Conservation (phyloP, 2,888 invertebrate genomes). For the Tolmerus cingulatus region DNA sequence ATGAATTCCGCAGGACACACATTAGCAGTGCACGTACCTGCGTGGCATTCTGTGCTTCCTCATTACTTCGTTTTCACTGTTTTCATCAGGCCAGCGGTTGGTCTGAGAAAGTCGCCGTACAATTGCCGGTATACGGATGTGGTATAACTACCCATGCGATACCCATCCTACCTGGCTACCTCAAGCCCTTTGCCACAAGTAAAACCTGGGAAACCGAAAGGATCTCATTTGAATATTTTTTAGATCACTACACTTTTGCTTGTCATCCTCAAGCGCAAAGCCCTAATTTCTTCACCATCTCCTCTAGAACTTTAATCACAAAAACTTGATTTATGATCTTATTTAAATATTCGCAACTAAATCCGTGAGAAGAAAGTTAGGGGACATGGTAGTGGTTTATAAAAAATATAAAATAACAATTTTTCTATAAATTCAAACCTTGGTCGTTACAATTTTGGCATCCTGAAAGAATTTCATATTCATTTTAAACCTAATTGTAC, state of each 20-base stretch:
- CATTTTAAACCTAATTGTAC: too few relatives aligned
- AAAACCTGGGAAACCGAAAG: neutral
- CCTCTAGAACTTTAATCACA: neutral
- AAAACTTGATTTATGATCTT: neutral
- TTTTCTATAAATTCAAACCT: neutral
- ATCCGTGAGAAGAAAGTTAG: neutral
- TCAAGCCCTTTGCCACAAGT: neutral
- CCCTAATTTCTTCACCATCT: neutral
- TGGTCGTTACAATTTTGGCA: neutral
- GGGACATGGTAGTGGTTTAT: neutral
- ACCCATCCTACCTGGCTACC: neutral
- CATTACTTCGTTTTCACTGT: neutral
- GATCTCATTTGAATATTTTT: slow-evolving; percentile 46
- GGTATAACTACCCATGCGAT: neutral
- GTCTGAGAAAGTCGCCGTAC: slow-evolving; percentile 4
- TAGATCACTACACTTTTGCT: slow-evolving; percentile 41
- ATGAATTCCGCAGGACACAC: slow-evolving; percentile 19
- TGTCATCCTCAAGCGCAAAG: neutral
- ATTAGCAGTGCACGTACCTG: neutral
- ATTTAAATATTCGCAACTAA: slow-evolving; percentile 9
- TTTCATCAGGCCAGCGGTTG: neutral
- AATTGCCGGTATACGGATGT: neutral
- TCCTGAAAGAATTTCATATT: too few relatives aligned
- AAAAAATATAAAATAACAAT: neutral
- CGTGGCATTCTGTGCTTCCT: neutral